Evolutionary conservation across 2,888 invertebrate species (phyloP).

Genomic region (Sabatieria punctata): DNA sequence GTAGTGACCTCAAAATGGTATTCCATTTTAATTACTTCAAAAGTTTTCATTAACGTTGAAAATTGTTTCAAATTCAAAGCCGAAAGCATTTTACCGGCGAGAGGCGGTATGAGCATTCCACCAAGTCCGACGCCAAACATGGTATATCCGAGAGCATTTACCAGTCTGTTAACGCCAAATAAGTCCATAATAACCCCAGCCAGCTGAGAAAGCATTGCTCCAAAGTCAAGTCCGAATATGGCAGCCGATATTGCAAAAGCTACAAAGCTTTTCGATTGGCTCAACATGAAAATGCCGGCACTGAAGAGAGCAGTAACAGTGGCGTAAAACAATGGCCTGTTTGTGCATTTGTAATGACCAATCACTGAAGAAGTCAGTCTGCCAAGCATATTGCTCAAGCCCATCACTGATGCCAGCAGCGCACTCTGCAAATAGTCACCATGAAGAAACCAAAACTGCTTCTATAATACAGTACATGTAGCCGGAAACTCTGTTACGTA

Average conservation of each 20-base stretch:
- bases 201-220: conserved; percentile 5
- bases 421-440: conserved; percentile 6
- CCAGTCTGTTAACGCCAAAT: conserved; percentile 3
- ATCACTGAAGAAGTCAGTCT: conserved; percentile 3
- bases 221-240: conserved; percentile 5
- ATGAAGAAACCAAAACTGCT: conserved; percentile 11
- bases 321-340: conserved; percentile 4
- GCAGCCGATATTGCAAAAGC: background rate
- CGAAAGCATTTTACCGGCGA: no score
- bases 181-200: conserved; percentile 6
- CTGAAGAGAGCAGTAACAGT: background rate
- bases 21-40: no score
- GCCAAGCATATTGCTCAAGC: conserved; percentile 4
- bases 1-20: no score
- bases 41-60: no score
- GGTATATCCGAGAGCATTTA: conserved; percentile 5
- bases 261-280: background rate
- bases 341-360: background rate
- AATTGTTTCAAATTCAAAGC: no score
- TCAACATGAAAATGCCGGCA: conserved; percentile 1
- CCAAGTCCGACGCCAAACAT: conserved; percentile 7
- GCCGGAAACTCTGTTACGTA: background rate
- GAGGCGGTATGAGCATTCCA: background rate
- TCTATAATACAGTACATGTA: background rate
- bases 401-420: conserved; percentile 2